Percentiles rank a stretch among this genome's conserved stretches.
Conservation (phyloP, 2,113 vertebrate species). For the Pantherophis guttatus region DNA sequence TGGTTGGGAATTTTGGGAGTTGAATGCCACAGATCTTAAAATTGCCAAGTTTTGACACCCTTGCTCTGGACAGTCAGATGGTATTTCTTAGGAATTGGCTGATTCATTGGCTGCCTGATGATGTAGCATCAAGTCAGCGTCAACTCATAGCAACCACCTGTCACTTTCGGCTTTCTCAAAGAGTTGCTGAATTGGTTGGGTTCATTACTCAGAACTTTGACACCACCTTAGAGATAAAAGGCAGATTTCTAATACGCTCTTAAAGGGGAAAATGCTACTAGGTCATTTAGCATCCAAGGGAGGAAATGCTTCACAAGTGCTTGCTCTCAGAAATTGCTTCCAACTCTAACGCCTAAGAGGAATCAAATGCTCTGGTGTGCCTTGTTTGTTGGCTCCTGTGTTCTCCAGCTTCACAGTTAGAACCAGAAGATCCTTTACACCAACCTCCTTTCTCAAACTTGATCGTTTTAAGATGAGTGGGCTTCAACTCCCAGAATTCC, state of each 20-base stretch:
- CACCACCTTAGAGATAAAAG: neutral
- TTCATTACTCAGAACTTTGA: no score
- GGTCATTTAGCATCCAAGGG: neutral
- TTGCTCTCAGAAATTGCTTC: neutral
- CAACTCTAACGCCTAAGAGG: neutral
- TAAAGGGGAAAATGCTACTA: accelerated
- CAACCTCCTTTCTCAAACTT: neutral
- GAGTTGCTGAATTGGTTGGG: no score
- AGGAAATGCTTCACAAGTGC: neutral
- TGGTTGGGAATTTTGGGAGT: neutral
- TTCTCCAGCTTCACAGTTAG: neutral
- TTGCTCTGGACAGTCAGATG: neutral
- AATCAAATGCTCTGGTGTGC: neutral
- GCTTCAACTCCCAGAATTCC: no score
- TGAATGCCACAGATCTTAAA: neutral
- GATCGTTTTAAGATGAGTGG: no score
- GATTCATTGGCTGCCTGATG: neutral
- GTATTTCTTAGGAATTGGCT: neutral
- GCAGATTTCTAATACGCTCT: neutral
- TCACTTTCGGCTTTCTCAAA: no score
- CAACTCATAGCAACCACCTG: neutral
- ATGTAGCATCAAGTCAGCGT: neutral
- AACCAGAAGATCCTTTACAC: neutral
- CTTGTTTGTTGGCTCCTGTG: neutral
- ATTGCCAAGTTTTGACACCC: neutral